Percentiles rank a stretch among this genome's conserved stretches.
Evolutionary conservation across 1,140 invertebrate genomes (phyloP).

Genomic region (Onthophagus taurus): DNA sequence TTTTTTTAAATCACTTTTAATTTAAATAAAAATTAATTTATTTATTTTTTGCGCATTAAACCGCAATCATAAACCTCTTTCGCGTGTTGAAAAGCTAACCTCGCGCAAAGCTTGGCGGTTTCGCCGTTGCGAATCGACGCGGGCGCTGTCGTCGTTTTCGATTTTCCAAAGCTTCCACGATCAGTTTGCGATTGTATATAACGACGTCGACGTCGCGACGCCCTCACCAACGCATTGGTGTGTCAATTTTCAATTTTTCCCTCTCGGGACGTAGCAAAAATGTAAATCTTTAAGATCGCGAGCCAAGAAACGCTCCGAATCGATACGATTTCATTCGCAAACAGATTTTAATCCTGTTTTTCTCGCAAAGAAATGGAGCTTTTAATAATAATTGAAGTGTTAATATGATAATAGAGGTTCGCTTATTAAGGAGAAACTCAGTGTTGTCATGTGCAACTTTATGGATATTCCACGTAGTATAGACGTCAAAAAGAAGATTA

Average conservation of each 20-base stretch:
- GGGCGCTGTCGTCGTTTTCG: constrained; percentile 16
- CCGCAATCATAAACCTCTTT: no score
- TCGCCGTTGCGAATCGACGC: constrained; percentile 14
- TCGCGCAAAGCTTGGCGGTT: no score
- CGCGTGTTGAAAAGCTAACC: no score
- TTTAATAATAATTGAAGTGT: not conserved
- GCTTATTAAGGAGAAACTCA: not conserved
- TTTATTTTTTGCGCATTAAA: no score
- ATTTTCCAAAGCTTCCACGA: constrained; percentile 13
- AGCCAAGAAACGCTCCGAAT: not conserved
- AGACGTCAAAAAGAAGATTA: constrained; percentile 5
- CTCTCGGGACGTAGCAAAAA: not conserved
- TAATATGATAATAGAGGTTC: not conserved
- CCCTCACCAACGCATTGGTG: not conserved
- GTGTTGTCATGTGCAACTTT: not conserved
- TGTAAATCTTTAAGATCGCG: not conserved
- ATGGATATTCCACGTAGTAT: constrained; percentile 8
- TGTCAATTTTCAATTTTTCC: not conserved
- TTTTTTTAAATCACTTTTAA: no score
- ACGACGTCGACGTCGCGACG: constrained; percentile 1
- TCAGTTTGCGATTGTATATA: constrained; percentile 11
- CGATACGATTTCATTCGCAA: not conserved
- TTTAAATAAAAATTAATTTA: no score
- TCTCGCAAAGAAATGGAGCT: not conserved
- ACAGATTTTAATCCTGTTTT: not conserved